Evolutionary conservation across 2,113 vertebrate species (phyloP).

Genomic region (Psittacus erithacus): DNA sequence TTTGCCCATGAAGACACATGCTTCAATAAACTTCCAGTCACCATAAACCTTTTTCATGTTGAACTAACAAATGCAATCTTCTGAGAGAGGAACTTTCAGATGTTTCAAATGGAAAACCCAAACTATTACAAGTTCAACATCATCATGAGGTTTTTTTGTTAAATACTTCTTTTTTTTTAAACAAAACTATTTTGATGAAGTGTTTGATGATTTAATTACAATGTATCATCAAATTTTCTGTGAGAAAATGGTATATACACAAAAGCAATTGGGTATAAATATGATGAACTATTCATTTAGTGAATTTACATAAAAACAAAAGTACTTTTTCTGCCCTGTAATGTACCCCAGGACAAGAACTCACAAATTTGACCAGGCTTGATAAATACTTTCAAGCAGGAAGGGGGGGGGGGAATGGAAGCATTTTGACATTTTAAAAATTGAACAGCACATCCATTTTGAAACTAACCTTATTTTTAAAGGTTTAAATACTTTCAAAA

Average conservation of each 20-base stretch:
- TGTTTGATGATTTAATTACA: background rate
- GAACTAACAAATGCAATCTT: background rate
- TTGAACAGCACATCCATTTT: background rate
- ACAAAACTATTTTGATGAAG: background rate
- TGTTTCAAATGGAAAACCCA: background rate
- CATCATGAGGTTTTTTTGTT: background rate
- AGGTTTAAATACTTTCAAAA: background rate
- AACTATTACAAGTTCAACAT: background rate
- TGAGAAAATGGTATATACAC: background rate
- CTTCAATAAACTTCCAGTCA: background rate
- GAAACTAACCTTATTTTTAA: background rate
- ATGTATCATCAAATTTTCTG: background rate
- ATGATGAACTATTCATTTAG: background rate
- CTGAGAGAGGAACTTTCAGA: background rate
- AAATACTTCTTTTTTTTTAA: background rate
- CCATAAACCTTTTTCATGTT: background rate
- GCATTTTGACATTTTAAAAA: background rate
- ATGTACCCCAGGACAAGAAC: background rate
- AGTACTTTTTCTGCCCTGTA: background rate
- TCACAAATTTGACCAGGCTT: background rate
- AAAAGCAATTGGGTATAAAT: background rate
- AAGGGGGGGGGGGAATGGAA: background rate
- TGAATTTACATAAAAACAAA: background rate
- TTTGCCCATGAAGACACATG: background rate
- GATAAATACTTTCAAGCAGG: background rate